Evolutionary conservation across 2,113 vertebrate genomes (phyloP).

Genomic region (Apodemus speciosus): DNA sequence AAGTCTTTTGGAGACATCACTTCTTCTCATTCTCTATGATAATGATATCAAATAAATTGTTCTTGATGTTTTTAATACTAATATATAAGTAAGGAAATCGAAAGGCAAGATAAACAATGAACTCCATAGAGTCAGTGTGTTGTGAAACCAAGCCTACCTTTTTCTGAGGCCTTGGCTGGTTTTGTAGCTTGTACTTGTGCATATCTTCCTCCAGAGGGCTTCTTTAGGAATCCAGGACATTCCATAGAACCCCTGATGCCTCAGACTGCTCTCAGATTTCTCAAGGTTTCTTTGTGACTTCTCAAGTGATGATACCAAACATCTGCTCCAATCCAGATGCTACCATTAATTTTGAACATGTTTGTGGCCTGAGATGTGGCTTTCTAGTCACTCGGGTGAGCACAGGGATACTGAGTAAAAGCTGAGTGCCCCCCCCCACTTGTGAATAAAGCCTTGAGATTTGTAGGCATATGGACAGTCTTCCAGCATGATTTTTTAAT

Average conservation of each 20-base stretch:
- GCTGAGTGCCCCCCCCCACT: neutral
- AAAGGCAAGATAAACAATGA: neutral
- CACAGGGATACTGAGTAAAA: neutral
- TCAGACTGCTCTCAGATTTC: neutral
- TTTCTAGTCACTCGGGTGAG: neutral
- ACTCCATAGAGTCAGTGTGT: neutral
- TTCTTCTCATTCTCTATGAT: constrained; percentile 29
- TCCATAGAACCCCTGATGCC: neutral
- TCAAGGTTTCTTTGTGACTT: neutral
- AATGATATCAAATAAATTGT: constrained; percentile 15
- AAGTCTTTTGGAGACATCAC: neutral
- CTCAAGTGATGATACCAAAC: neutral
- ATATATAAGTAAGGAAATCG: constrained; percentile 18
- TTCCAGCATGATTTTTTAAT: constrained; percentile 58
- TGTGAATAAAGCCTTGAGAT: neutral
- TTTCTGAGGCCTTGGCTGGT: neutral
- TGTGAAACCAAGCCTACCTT: neutral
- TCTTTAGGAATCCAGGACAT: neutral
- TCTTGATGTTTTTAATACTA: constrained; percentile 2
- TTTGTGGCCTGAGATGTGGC: neutral
- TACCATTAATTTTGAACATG: neutral
- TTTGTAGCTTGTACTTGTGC: neutral
- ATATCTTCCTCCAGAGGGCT: neutral
- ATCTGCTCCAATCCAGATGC: neutral
- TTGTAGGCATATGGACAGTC: constrained; percentile 49